Base-by-base conservation (phyloP, 2,797 vertebrate species). In the Hyperoplus lanceolatus region DNA sequence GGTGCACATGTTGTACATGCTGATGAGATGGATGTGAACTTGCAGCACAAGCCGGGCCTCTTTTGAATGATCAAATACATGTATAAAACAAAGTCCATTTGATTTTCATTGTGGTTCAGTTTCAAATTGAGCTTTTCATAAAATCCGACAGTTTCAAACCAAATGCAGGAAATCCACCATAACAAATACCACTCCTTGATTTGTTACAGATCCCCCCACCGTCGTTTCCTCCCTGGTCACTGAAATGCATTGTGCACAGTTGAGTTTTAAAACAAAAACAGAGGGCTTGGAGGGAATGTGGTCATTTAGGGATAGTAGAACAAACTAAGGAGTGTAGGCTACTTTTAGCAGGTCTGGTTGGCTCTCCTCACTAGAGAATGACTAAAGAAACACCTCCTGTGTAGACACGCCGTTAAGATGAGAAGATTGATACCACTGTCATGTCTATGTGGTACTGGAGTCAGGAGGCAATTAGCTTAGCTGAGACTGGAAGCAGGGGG, bases 111-210 rank as follows among this genome's bases (percentile, higher is more conserved):
- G n/a, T 45, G 41, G 46, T 59, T 55, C 14, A 39, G 48, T 39
- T n/a, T 29, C 46, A 50, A n/a, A 39, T 12, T 18, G 10, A 56
- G 18, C 36, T 56, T 66, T 11, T 2, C 43, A 45, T 43, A 29
- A 69, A 38, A 6, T 49, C 5, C 15, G 38, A 6, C 60, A 13
- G 13, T 38, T 60, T 41, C 53, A 36, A 16, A 36, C 10, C 46
- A 48, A 36, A 58, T 39, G 49, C 58, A 59, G 63, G 70, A 82
- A 77, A 73, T 58, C 3, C 54, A 69, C 63, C 11, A 49, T 63
- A 58, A 57, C 9, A 39, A 49, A 46, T 29, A 29, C 65, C 64
- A 77, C 73, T 61, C 70, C 70, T 48, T 74, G 57, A 58, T 65
- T 61, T 76, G 18, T 54, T 61, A 42, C 60, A 62, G 45, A 53